phyloP scores from a whole-genome alignment of 2,113 vertebrate species.

The Lepus americanus region DNA sequence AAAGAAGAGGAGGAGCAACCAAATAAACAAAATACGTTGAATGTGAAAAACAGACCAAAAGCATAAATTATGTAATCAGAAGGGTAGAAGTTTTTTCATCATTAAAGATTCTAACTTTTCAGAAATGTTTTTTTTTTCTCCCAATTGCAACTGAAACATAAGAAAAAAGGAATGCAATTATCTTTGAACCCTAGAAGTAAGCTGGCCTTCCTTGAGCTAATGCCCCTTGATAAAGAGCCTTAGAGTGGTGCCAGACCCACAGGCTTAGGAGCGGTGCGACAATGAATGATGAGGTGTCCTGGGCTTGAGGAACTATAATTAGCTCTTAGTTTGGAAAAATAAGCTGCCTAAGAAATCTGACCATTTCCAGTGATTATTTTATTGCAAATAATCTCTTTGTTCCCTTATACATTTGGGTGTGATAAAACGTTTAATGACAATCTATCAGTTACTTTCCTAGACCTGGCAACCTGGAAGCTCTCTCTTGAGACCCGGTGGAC shows the following conservation, averaged over 20 bases:
- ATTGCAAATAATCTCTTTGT: constrained; percentile 30
- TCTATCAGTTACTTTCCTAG: constrained; percentile 8
- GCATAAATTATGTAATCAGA: constrained; percentile 17
- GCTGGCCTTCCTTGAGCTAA: neutral
- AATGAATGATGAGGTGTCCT: neutral
- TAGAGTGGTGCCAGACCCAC: neutral
- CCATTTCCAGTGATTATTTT: neutral
- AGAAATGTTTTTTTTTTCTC: constrained; percentile 10
- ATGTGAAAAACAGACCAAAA: constrained; percentile 2
- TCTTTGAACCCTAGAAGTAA: constrained; percentile 4
- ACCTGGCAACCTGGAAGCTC: neutral
- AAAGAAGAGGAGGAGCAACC: constrained; percentile 28
- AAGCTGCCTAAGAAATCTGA: constrained; percentile 1
- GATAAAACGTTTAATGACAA: constrained; percentile 31
- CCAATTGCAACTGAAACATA: neutral
- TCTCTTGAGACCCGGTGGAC: neutral
- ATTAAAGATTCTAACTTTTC: constrained; percentile 44
- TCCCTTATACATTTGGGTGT: constrained; percentile 17
- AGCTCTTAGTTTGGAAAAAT: constrained; percentile 56
- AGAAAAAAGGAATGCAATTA: constrained; percentile 24
- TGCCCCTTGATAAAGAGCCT: neutral
- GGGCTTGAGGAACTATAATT: constrained; percentile 31
- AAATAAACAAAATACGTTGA: constrained; percentile 40
- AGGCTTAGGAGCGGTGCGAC: neutral
- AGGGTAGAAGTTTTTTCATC: neutral